Evolutionary conservation across 2,113 vertebrate genomes (phyloP), one percentile per base, ranked within the genome.

Genomic region (Anarhynchus alexandrinus): DNA sequence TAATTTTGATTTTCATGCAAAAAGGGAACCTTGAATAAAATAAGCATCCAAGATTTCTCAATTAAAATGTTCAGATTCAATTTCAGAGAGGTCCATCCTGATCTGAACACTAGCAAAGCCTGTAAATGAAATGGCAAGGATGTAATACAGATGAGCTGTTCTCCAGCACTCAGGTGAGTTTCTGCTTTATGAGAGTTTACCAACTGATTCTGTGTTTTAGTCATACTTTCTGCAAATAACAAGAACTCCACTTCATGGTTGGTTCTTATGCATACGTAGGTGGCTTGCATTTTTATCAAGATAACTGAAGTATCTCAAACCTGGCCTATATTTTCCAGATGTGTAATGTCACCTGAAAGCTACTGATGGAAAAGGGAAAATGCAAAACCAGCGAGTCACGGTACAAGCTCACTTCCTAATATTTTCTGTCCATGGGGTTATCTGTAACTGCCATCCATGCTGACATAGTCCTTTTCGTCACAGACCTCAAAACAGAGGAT

Each of bases 1-100:
- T 38, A 5, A 22, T 82, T 94, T 65, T 82, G 43, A 92, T 95
- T 97, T 96, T 84, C 55, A 77, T 57, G 77, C 49, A 95, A 61
- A 97, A 83, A 2, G 6, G 1, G 7, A 58, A 62, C 45, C 32
- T 51, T 47, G 93, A 85, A 30, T 36, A 95, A 93, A 92, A 86
- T 3, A 6, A 51, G 19, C 52, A 59, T 83, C 69, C 21, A 43
- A 88, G 62, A n/a, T 78, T 81, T 94, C 88, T 90, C 86, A 67
- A 45, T 96, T 93, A 71, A 77, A 93, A 83, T 42, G n/a, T 42
- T 54, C 26, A 38, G 45, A 42, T 88, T 82, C 49, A 40, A 84
- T 90, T 90, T 95, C 88, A 88, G 86, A 94, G 65, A 26, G 15
- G 51, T 67, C 29, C 25, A 30, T 38, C 54, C 52, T 36, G 18